phyloP scores from a whole-genome alignment of 2,888 invertebrate species.

The Junonia oenone region DNA sequence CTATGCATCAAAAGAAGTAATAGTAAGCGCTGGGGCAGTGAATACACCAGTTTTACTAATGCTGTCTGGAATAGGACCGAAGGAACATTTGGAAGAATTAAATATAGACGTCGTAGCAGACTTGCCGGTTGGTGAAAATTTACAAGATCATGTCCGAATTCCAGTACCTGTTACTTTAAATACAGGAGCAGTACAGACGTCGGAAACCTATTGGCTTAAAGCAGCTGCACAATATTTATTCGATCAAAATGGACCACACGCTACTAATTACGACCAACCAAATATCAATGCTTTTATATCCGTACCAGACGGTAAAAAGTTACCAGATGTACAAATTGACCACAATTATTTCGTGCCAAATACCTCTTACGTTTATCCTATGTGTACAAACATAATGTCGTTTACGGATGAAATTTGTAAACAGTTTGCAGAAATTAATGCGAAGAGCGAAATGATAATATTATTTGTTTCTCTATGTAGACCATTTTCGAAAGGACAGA shows the following conservation, averaged over 20 bases:
- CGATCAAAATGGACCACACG: conserved; percentile 57
- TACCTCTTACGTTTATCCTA: conserved; percentile 51
- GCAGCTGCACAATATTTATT: conserved; percentile 60
- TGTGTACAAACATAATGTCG: conserved; percentile 51
- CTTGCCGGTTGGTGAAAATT: conserved; percentile 64
- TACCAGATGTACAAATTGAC: conserved; percentile 68
- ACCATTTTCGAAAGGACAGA: conserved; percentile 57
- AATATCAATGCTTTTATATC: conserved; percentile 66
- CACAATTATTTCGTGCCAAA: conserved; percentile 66
- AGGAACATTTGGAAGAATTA: conserved; percentile 44
- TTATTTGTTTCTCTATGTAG: conserved; percentile 60
- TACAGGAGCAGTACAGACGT: conserved; percentile 49
- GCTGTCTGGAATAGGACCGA: conserved; percentile 63
- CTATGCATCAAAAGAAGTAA: conserved; percentile 54
- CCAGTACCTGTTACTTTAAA: conserved; percentile 58
- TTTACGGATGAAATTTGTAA: conserved; percentile 56
- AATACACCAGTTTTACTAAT: conserved; percentile 61
- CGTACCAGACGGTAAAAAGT: conserved; percentile 43
- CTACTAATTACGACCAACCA: conserved; percentile 65
- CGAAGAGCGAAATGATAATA: conserved; percentile 56
- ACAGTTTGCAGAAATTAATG: conserved; percentile 54
- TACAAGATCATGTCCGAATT: conserved; percentile 71
- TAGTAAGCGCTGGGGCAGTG: conserved; percentile 59
- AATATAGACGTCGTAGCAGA: conserved; percentile 47
- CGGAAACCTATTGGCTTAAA: conserved; percentile 53